Percentiles rank a stretch among this genome's conserved stretches.
Conservation (phyloP, 2,113 vertebrate genomes). For the Pangasianodon gigas region DNA sequence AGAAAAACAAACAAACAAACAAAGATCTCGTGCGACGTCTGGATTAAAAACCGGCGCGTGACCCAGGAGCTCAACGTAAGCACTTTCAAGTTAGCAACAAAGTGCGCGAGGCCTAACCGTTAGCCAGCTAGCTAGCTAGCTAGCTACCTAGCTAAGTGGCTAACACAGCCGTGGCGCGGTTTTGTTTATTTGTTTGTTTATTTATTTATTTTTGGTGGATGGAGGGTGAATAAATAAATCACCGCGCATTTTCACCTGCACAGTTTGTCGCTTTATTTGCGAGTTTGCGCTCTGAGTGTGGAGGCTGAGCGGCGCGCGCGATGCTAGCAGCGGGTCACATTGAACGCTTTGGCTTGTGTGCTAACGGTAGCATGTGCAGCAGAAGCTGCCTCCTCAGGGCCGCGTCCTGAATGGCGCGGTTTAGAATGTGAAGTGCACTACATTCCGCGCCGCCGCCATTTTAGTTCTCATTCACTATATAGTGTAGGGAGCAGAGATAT, state of each 20-base stretch:
- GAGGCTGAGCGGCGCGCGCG: background rate
- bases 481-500: background rate
- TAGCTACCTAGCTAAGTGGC: slow-evolving; percentile 48
- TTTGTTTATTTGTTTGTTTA: background rate
- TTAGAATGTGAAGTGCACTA: background rate
- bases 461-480: background rate
- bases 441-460: background rate
- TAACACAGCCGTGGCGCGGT: background rate
- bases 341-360: background rate
- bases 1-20: background rate
- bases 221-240: background rate
- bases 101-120: slow-evolving; percentile 47
- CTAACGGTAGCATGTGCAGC: slow-evolving; percentile 28
- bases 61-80: slow-evolving; percentile 33
- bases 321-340: background rate
- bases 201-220: background rate
- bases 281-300: background rate
- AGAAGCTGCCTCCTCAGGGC: slow-evolving; percentile 33
- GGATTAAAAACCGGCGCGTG: slow-evolving; percentile 11
- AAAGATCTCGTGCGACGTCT: background rate
- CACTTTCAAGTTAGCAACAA: slow-evolving; percentile 29
- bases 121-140: slow-evolving; percentile 47
- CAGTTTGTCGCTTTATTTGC: background rate
- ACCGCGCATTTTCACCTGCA: background rate
- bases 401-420: background rate